Base-by-base conservation (phyloP, 2,797 vertebrate species). In the Lutjanus argentimaculatus region DNA sequence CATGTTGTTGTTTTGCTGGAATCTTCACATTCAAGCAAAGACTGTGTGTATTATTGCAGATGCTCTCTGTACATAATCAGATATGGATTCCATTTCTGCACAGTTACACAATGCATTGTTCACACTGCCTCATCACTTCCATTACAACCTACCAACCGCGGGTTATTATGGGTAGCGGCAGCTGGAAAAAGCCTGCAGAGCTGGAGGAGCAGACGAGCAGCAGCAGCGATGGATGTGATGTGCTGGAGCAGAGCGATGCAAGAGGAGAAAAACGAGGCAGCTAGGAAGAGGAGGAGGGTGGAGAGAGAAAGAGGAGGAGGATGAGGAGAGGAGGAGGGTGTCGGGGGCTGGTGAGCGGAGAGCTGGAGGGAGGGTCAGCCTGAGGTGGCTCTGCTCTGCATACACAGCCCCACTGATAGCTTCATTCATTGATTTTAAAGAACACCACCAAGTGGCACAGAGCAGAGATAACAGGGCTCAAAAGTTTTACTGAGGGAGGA, bases 371-470 rank as follows among this genome's bases (percentile, higher is more conserved):
- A 92, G 94, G 96, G 89, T 95, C 93, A 95, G 92, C 84, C 88
- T 80, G 90, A 93, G 92, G 94, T 95, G 96, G 92, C 89, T 93
- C 88, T 72, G 91, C 92, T 92, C 91, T 86, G 82, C 85, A 80
- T 93, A 86, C 91, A 87, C 89, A 89, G 91, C 93, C 92, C 79
- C 56, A 65, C 92, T 92, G 91, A 95, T 93, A 94, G 94, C 93
- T 95, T 87, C 96, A 91, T 95, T 96, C 95, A 90, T 94, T 95
- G 90, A 95, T 94, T 95, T 95, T 95, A 93, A 95, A 93, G 94
- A 95, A 96, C 97, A 96, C 96, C 97, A 97, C 97, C 97, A 96
- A 97, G 97, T 97, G 97, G 97, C 96, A 96, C 96, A 93, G 89
- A 94, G 95, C 90, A 95, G 97, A 95, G 97, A 97, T 96, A 97